A percentile compares a stretch with the other conserved stretches of the same genome.
These are phyloP conservation scores for Trinorchestia longiramus DNA, from an alignment of 1,140 invertebrate genomes.

Conservation along the genomic window DNA sequence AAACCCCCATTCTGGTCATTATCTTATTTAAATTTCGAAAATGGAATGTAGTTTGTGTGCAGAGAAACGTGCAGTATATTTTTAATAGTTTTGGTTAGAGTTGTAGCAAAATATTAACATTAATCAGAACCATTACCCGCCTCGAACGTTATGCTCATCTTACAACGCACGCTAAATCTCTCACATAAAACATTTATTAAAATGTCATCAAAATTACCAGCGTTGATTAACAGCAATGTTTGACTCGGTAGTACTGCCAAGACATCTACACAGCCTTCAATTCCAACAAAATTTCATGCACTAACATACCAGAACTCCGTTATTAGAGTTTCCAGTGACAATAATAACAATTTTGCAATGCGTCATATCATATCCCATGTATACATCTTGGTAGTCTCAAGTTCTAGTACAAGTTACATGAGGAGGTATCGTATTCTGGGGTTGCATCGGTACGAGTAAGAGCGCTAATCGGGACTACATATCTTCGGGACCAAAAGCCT, in stretches of 20 bases:
- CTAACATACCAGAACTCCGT: not conserved
- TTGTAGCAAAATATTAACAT: not conserved
- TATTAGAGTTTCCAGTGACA: not conserved
- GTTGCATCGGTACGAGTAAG: not conserved
- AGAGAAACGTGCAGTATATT: not conserved
- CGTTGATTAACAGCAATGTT: not conserved
- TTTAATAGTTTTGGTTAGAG: not conserved
- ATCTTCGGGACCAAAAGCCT: conserved; percentile 6
- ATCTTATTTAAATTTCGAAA: too few species aligned
- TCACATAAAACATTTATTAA: not conserved
- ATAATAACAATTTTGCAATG: not conserved
- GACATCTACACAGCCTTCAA: not conserved
- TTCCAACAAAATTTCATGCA: not conserved
- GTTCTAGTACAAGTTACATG: not conserved
- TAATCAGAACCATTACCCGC: not conserved
- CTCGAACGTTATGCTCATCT: not conserved
- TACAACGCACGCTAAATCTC: not conserved
- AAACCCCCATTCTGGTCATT: too few species aligned
- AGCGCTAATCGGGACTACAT: not conserved
- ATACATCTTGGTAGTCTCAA: not conserved
- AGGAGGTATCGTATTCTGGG: not conserved
- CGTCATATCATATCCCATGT: too few species aligned
- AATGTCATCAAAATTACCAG: not conserved
- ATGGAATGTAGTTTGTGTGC: too few species aligned
- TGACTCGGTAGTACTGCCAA: not conserved